Evolutionary conservation across 2,888 invertebrate genomes (phyloP).

Genomic region (Rhynchonema sp.): DNA sequence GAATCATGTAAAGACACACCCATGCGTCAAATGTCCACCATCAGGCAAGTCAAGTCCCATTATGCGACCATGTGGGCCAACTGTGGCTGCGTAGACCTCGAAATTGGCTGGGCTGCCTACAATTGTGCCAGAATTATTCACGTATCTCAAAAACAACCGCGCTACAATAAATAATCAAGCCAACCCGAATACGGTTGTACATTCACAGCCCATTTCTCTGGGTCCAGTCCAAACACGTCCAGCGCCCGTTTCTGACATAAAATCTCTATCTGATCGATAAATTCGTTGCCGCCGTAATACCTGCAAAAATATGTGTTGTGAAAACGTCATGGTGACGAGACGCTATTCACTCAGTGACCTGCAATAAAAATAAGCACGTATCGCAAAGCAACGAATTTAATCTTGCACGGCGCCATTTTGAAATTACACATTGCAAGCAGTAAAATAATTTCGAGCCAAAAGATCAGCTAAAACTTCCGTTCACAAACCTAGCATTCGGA

Average conservation of each 20-base stretch:
- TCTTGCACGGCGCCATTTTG: no score
- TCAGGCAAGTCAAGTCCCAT: slow-evolving; percentile 87
- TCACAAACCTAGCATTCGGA: slow-evolving; percentile 38
- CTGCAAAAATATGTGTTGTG: slow-evolving; percentile 37
- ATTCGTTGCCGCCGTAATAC: slow-evolving; percentile 93
- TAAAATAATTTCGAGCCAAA: no score
- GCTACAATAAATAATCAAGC: slow-evolving; percentile 56
- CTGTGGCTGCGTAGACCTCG: slow-evolving; percentile 61
- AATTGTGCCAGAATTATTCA: slow-evolving; percentile 41
- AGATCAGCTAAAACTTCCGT: no score
- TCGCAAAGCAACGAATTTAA: no score
- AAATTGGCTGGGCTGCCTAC: slow-evolving; percentile 90
- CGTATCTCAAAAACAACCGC: not conserved
- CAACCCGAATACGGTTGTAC: slow-evolving; percentile 89
- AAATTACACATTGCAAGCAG: no score
- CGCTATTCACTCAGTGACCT: not conserved
- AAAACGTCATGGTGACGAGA: not conserved
- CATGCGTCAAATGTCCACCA: slow-evolving; percentile 58
- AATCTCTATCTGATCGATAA: slow-evolving; percentile 74
- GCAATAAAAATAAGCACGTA: slow-evolving; percentile 5
- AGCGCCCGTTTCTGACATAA: slow-evolving; percentile 69
- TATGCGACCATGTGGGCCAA: slow-evolving; percentile 75
- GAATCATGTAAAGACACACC: slow-evolving; percentile 14
- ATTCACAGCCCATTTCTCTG: slow-evolving; percentile 78
- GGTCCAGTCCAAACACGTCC: slow-evolving; percentile 56